These are phyloP conservation scores for Puffinus mauretanicus DNA, from an alignment of 2,113 vertebrate genomes.

Conservation along the genomic window DNA sequence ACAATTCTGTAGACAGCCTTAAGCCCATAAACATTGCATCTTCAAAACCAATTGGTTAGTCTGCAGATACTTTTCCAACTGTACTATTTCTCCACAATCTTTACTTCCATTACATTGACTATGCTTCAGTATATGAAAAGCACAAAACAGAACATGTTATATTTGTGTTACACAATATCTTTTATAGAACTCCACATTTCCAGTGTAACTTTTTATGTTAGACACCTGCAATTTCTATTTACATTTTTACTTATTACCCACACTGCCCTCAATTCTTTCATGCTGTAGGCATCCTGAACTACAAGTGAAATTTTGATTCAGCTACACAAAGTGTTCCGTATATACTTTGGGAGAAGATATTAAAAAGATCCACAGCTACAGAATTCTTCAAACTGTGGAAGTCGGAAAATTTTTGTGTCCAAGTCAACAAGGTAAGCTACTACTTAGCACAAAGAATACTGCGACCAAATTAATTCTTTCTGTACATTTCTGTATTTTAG, in stretches of 20 bases:
- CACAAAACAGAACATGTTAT: fast-evolving
- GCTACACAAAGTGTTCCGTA: background rate
- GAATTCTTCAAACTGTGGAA: background rate
- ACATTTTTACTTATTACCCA: background rate
- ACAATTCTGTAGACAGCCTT: background rate
- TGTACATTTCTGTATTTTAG: background rate
- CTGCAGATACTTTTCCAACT: background rate
- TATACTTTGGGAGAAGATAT: background rate
- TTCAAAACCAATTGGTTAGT: background rate
- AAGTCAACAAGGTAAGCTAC: background rate
- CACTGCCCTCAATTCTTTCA: background rate
- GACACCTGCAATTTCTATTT: background rate
- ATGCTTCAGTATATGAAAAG: background rate
- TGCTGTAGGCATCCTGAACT: background rate
- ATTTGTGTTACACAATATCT: background rate
- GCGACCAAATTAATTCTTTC: background rate
- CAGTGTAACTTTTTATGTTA: background rate
- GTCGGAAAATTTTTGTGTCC: background rate
- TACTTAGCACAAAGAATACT: background rate
- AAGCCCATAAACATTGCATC: background rate
- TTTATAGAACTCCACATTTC: background rate
- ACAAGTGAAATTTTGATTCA: background rate
- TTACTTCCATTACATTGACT: background rate
- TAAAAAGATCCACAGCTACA: background rate
- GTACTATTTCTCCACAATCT: background rate